These are phyloP conservation scores for Tenodera sinensis DNA, from an alignment of 2,888 invertebrate species.

Conservation along the genomic window DNA sequence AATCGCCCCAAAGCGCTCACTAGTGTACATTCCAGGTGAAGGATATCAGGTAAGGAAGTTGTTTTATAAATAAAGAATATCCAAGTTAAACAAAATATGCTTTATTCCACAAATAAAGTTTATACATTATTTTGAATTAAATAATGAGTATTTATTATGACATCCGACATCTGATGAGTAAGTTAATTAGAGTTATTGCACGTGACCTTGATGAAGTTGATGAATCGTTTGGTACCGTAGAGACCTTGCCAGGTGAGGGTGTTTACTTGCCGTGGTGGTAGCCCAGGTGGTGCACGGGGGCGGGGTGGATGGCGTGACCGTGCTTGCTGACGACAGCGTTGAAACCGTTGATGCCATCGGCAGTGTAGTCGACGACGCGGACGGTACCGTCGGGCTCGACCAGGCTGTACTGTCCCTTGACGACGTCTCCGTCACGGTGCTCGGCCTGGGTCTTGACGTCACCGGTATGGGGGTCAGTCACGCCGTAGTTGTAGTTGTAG, in stretches of 20 bases:
- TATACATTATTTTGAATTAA: not conserved
- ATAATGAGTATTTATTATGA: not conserved
- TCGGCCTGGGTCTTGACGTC: conserved; percentile 58
- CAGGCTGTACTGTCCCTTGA: conserved; percentile 35
- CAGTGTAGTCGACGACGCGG: conserved; percentile 35
- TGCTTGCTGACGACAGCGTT: conserved; percentile 24
- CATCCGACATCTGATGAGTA: not conserved
- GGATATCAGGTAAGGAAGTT: not conserved
- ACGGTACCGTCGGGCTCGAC: conserved; percentile 32
- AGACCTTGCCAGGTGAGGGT: not conserved
- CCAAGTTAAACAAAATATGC: not conserved
- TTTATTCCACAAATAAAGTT: not conserved
- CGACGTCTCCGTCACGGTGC: conserved; percentile 53
- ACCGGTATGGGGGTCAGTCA: conserved; percentile 60
- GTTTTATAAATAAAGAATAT: not conserved
- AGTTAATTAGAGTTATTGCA: not conserved
- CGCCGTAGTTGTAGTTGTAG: conserved; percentile 62
- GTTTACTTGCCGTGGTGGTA: not conserved
- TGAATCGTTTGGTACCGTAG: not conserved
- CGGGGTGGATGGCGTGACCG: conserved; percentile 22
- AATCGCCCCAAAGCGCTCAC: too few species aligned
- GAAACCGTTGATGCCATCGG: conserved; percentile 33
- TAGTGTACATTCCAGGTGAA: too few species aligned
- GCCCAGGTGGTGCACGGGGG: not conserved
- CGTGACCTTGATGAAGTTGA: not conserved